Conservation (phyloP, 2,888 invertebrate species). For the Criorhina ranunculi region DNA sequence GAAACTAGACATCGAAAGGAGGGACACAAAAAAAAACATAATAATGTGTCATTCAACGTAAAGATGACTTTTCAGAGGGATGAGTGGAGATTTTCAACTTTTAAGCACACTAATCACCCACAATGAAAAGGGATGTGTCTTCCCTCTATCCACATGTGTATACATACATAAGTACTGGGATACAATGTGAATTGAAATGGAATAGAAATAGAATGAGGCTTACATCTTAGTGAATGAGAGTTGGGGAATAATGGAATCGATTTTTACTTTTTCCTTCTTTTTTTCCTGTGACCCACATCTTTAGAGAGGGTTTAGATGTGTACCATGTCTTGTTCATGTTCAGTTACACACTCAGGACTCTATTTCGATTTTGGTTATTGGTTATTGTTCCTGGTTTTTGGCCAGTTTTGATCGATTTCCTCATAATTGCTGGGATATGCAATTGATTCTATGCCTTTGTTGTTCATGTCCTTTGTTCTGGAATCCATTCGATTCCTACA, state of each 20-base stretch:
- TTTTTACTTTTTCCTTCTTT: constrained; percentile 10
- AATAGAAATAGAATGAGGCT: constrained; percentile 12
- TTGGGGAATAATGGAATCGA: constrained; percentile 21
- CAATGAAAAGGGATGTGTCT: constrained; percentile 1
- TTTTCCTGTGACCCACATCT: constrained; percentile 27
- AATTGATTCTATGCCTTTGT: constrained; percentile 13
- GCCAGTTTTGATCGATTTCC: background rate
- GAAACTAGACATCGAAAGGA: constrained; percentile 20
- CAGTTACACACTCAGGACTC: background rate
- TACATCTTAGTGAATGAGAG: background rate
- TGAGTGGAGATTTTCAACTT: constrained; percentile 52
- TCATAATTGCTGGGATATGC: constrained; percentile 29
- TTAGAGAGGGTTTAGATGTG: background rate
- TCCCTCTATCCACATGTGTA: background rate
- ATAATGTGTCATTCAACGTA: constrained; percentile 49
- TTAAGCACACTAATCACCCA: constrained; percentile 14
- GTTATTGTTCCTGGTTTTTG: constrained; percentile 25
- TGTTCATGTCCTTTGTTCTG: constrained; percentile 6
- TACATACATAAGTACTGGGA: constrained; percentile 19
- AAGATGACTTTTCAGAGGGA: constrained; percentile 27
- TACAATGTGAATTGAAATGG: constrained; percentile 33
- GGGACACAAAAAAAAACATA: background rate
- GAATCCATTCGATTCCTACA: constrained; percentile 20
- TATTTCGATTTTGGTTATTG: constrained; percentile 30
- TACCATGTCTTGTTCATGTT: constrained; percentile 4